phyloP scores from a whole-genome alignment of 2,888 invertebrate species.

The Lordiphosa andalusiaca region DNA sequence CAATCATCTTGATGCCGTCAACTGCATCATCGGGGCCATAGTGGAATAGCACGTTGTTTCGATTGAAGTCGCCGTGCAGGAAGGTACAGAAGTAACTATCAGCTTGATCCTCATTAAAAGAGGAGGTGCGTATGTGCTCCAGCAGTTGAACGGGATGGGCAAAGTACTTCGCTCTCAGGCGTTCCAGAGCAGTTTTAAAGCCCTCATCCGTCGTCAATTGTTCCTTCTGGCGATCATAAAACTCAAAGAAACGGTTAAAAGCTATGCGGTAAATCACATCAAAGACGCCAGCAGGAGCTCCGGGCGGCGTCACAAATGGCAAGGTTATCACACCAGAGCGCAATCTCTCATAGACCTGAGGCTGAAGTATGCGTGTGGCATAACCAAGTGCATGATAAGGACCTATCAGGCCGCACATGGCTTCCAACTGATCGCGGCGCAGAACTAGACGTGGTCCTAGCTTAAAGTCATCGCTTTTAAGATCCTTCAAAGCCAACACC shows the following conservation, averaged over 20 bases:
- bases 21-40: slow-evolving; percentile 53
- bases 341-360: slow-evolving; percentile 57
- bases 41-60: slow-evolving; percentile 79
- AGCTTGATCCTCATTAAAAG: slow-evolving; percentile 37
- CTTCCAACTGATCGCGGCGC: slow-evolving; percentile 68
- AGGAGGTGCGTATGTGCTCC: slow-evolving; percentile 64
- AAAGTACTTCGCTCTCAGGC: slow-evolving; percentile 65
- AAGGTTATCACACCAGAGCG: slow-evolving; percentile 61
- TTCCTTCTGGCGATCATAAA: slow-evolving; percentile 62
- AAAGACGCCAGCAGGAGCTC: slow-evolving; percentile 59
- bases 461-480: slow-evolving; percentile 69
- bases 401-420: slow-evolving; percentile 70
- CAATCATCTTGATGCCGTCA: slow-evolving; percentile 75
- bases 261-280: slow-evolving; percentile 67
- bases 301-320: slow-evolving; percentile 60
- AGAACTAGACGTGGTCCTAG: slow-evolving; percentile 75
- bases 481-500: slow-evolving; percentile 74
- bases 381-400: slow-evolving; percentile 77
- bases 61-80: slow-evolving; percentile 79
- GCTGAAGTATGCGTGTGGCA: slow-evolving; percentile 65
- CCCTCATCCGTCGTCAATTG: slow-evolving; percentile 22
- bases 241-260: slow-evolving; percentile 77
- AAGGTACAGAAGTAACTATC: slow-evolving; percentile 73
- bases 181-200: slow-evolving; percentile 46
- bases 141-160: slow-evolving; percentile 65